phyloP scores from a whole-genome alignment of 2,888 invertebrate species.

The Machimus atricapillus region DNA sequence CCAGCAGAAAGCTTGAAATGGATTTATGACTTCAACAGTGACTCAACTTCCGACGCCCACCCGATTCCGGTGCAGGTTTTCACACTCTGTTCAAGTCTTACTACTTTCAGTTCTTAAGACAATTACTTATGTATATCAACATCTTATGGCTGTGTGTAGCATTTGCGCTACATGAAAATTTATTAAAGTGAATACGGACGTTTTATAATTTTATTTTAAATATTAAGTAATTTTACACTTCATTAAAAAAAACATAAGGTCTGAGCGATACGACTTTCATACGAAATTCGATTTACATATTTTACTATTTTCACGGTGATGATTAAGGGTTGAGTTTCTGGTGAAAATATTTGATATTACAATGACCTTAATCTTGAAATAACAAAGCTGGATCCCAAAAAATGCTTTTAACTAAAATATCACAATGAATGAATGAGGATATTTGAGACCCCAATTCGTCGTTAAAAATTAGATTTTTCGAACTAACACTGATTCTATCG shows the following conservation, averaged over 20 bases:
- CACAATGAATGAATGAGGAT: too few species aligned
- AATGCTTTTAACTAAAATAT: too few species aligned
- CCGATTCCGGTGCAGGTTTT: not conserved
- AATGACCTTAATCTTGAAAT: too few species aligned
- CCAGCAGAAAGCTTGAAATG: not conserved
- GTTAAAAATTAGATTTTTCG: too few species aligned
- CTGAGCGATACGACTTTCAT: not conserved
- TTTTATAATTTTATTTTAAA: not conserved
- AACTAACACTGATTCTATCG: too few species aligned
- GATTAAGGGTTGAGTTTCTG: too few species aligned
- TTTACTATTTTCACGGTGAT: too few species aligned
- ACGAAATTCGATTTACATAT: not conserved
- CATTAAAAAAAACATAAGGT: not conserved
- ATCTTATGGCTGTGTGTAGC: not conserved
- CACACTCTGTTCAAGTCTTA: not conserved
- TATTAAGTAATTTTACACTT: not conserved
- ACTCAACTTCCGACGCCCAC: slow-evolving; percentile 9
- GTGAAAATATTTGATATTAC: too few species aligned
- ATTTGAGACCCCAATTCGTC: too few species aligned
- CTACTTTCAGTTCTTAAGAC: not conserved
- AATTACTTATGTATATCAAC: not conserved
- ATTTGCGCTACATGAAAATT: not conserved
- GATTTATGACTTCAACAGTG: not conserved
- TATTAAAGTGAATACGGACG: not conserved
- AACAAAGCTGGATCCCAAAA: too few species aligned